phyloP scores from a whole-genome alignment of 2,113 vertebrate genomes.

The Sterrhoptilus dennistouni region DNA sequence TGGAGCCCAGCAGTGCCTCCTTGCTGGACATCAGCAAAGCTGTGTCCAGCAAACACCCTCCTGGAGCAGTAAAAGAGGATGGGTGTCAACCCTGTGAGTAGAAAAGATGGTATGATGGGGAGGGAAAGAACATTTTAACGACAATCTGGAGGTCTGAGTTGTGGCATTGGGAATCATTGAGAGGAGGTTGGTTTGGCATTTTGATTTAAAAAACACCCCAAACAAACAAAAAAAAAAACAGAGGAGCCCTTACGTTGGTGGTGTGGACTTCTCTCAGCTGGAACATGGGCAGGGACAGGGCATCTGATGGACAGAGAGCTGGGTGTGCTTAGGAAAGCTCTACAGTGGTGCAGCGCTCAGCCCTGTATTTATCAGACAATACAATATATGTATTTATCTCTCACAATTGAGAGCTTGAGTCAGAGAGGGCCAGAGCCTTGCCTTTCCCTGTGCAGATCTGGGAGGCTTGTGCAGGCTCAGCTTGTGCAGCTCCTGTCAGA shows the following conservation, averaged over 20 bases:
- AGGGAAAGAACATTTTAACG: background rate
- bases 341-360: background rate
- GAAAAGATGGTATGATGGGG: background rate
- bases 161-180: background rate
- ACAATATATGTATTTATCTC: background rate
- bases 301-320: background rate
- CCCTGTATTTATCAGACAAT: background rate
- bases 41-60: background rate
- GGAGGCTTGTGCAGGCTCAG: background rate
- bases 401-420: background rate
- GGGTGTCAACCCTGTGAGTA: background rate
- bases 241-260: rapidly evolving
- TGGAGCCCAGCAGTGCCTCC: background rate
- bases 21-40: background rate
- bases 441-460: background rate
- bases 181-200: background rate
- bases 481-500: background rate
- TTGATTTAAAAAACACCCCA: background rate
- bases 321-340: background rate
- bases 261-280: background rate
- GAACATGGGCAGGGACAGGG: rapidly evolving
- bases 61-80: background rate
- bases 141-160: background rate
- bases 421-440: background rate
- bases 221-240: background rate